A percentile compares a stretch with the other conserved stretches of the same genome.
These are phyloP conservation scores for Leptinotarsa defecta DNA, from an alignment of 1,140 invertebrate genomes.

Conservation along the genomic window DNA sequence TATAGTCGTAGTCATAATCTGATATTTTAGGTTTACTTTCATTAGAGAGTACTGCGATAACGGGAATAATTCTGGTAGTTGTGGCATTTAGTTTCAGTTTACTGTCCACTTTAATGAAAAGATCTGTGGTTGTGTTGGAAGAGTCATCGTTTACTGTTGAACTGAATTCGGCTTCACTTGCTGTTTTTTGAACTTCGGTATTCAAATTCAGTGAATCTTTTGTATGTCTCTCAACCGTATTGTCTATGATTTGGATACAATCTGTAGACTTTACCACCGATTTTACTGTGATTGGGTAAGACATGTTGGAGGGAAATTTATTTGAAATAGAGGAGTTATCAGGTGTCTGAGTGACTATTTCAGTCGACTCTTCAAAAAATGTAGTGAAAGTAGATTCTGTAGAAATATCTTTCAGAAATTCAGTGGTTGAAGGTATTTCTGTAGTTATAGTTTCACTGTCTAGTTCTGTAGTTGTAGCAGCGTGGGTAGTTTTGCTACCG, in stretches of 20 bases:
- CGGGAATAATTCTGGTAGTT: constrained; percentile 4
- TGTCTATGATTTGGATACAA: constrained; percentile 38
- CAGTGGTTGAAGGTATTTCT: constrained; percentile 14
- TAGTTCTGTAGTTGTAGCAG: constrained; percentile 14
- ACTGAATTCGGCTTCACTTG: constrained; percentile 12
- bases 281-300: constrained; percentile 31
- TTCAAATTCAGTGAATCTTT: constrained; percentile 31
- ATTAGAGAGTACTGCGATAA: constrained; percentile 52
- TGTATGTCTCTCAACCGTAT: neutral
- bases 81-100: constrained; percentile 37
- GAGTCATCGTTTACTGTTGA: neutral
- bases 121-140: neutral
- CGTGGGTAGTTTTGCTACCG: neutral
- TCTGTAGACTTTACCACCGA: constrained; percentile 50
- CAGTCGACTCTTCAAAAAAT: constrained; percentile 4
- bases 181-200: constrained; percentile 30
- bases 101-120: constrained; percentile 26
- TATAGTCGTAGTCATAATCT: constrained; percentile 71
- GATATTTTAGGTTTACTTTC: constrained; percentile 58
- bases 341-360: neutral
- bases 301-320: neutral
- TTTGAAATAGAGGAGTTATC: neutral
- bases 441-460: constrained; percentile 25
- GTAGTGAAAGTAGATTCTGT: constrained; percentile 26
- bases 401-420: constrained; percentile 14